These are phyloP conservation scores for Ceratina australensis DNA, from an alignment of 1,140 invertebrate species.

Conservation along the genomic window DNA sequence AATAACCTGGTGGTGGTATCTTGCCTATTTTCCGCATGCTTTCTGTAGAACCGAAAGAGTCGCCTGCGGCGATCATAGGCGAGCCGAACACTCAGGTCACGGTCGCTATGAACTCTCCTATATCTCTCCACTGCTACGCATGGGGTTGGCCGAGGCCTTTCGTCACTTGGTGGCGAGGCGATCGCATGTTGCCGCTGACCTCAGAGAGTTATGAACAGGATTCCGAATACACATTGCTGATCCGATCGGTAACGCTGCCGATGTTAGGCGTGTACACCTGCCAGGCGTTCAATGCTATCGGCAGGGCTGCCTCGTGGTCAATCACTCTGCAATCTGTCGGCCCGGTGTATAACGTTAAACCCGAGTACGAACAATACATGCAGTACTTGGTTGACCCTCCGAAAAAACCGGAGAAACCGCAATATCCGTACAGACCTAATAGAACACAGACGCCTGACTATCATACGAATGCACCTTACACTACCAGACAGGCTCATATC, in stretches of 20 bases:
- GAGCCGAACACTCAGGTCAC: constrained; percentile 82
- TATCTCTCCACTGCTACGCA: constrained; percentile 89
- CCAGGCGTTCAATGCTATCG: constrained; percentile 91
- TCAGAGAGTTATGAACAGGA: constrained; percentile 87
- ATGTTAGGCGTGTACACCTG: constrained; percentile 92
- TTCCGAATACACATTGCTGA: constrained; percentile 86
- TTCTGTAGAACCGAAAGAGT: constrained; percentile 75
- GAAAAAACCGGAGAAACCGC: constrained; percentile 70
- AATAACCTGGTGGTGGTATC: neutral
- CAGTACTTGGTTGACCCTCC: constrained; percentile 81
- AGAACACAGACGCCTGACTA: constrained; percentile 68
- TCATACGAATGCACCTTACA: constrained; percentile 66
- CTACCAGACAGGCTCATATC: constrained; percentile 54
- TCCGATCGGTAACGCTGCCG: constrained; percentile 84
- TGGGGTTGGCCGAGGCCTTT: constrained; percentile 89
- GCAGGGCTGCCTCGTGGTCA: constrained; percentile 87
- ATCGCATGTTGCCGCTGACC: constrained; percentile 85
- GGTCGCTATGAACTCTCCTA: constrained; percentile 85
- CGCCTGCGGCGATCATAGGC: constrained; percentile 79
- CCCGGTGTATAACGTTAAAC: constrained; percentile 80
- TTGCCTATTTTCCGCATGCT: constrained; percentile 42
- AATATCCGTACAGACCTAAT: constrained; percentile 77
- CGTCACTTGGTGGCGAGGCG: constrained; percentile 93
- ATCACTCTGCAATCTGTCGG: constrained; percentile 86
- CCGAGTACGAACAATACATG: constrained; percentile 79